Conservation (phyloP, 2,113 vertebrate genomes). For the Pterophyllum scalare region DNA sequence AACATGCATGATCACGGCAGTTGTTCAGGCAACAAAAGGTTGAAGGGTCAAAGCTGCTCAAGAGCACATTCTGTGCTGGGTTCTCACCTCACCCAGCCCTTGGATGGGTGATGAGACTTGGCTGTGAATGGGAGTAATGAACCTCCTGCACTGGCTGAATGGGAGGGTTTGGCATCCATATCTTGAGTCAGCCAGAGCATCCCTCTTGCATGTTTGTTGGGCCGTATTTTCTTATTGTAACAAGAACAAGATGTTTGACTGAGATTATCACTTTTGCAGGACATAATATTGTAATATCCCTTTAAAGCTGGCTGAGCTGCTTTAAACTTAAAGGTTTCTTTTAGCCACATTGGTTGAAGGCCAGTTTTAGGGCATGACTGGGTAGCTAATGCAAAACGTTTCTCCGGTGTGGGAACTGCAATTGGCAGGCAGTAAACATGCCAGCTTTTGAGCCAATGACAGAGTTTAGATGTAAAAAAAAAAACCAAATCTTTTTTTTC, state of each 20-base stretch:
- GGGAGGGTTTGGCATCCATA: neutral
- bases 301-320: neutral
- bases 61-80: too few species aligned
- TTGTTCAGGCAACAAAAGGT: too few species aligned
- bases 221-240: neutral
- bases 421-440: neutral
- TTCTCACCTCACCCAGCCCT: neutral
- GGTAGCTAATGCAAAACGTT: conserved; percentile 4
- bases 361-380: conserved; percentile 3
- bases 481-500: too few species aligned
- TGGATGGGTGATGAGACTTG: neutral
- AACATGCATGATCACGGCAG: too few species aligned
- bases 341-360: neutral
- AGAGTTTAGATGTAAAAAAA: neutral
- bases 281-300: neutral
- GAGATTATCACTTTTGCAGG: neutral
- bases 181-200: neutral
- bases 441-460: neutral
- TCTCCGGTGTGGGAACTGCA: conserved; percentile 14
- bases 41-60: too few species aligned
- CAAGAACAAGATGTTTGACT: neutral
- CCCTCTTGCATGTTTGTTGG: neutral
- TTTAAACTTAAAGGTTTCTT: neutral
- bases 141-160: neutral
- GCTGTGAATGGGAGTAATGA: neutral